Evolutionary conservation across 2,797 vertebrate species (phyloP), one percentile per base, ranked within the genome.

Genomic region (Characodon lateralis): DNA sequence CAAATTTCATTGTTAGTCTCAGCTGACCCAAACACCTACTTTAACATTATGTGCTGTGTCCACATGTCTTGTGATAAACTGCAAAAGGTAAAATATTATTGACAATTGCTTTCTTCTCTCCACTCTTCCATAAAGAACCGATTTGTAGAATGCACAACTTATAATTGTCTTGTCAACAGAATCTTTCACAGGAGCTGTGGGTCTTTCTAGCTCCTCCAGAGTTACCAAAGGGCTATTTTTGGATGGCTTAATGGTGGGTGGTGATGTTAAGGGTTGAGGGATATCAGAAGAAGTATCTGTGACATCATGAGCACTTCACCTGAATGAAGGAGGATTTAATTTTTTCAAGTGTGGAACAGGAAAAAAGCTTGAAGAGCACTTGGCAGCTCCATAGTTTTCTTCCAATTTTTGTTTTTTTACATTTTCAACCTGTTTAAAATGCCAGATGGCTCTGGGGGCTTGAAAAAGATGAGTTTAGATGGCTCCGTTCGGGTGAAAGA

Each of bases 401-500:
- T 24, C 46, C 63, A 61, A 9, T 58, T 72, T 72, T 76, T 65
- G 50, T 39, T 20, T 13, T 26, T 68, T 61, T 0, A 68, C 69
- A 78, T 89, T 86, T 90, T 83, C 72, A 69, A 68, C 76, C 69
- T 73, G 83, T 88, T 89, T 66, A 85, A 83, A 86, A 88, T 83
- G 89, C 82, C 87, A 79, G 78, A 88, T 26, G 56, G 82, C 81
- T 90, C 85, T 90, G 76, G 84, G 76, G 73, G 72, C 78, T 86
- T 76, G 85, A 48, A 61, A 74, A 63, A 82, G 76, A 80, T 84
- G 73, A 80, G 87, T 83, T 81, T 78, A 78, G 89, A 85, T 83
- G 82, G 79, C 82, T 89, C 84, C 83, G 91, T 87, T 87, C 83
- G 83, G 87, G 85, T 81, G 77, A 78, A 83, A 90, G 91, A 90